Percentiles rank a stretch among this genome's conserved stretches.
phyloP scores from a whole-genome alignment of 2,888 invertebrate genomes.

The Lathronympha strigana region DNA sequence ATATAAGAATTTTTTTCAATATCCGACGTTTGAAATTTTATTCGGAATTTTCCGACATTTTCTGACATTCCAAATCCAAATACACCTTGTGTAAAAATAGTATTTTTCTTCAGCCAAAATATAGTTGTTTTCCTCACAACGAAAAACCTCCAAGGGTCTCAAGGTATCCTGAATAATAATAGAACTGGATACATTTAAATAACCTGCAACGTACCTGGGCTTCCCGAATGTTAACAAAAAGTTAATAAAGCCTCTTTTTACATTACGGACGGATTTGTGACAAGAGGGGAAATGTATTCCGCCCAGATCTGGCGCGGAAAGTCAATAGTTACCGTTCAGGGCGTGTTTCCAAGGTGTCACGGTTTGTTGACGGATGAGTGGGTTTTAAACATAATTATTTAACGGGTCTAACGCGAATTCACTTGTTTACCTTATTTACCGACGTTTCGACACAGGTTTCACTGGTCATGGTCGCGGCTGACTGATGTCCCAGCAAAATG shows the following conservation, averaged over 20 bases:
- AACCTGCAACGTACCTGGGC: slow-evolving; percentile 13
- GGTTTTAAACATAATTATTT: no score
- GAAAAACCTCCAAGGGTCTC: not conserved
- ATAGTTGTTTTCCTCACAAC: not conserved
- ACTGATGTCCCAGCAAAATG: no score
- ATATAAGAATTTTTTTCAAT: no score
- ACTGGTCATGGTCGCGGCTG: no score
- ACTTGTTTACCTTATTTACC: no score
- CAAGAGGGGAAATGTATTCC: slow-evolving; percentile 45
- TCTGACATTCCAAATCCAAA: no score
- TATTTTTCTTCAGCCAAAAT: not conserved
- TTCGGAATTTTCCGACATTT: no score
- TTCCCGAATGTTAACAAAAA: slow-evolving; percentile 33
- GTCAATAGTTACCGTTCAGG: slow-evolving; percentile 57
- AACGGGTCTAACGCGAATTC: no score
- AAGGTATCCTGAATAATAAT: slow-evolving; percentile 13
- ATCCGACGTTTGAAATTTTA: no score
- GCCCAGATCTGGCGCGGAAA: slow-evolving; percentile 48
- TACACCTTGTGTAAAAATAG: no score
- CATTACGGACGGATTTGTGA: slow-evolving; percentile 40
- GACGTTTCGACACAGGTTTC: no score
- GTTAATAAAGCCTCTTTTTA: slow-evolving; percentile 30
- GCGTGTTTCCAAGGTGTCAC: slow-evolving; percentile 45
- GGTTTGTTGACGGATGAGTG: not conserved
- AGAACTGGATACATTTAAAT: slow-evolving; percentile 13